Evolutionary conservation across 2,888 invertebrate species (phyloP).

Genomic region (Drosophila dives): DNA sequence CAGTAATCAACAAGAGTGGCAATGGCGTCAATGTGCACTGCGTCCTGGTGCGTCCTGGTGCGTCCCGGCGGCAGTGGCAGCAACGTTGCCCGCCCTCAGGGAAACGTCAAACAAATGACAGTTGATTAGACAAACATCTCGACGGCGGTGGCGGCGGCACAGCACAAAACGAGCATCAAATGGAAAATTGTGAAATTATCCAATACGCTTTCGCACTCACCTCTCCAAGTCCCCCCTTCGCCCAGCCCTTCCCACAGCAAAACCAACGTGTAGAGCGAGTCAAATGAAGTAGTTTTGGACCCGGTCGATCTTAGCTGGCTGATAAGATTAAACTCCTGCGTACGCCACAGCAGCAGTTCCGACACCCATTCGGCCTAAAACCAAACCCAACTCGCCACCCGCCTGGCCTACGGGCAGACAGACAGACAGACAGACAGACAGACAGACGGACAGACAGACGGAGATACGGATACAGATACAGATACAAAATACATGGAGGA

Average conservation of each 20-base stretch:
- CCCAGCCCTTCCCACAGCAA: no score
- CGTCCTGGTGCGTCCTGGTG: slow-evolving; percentile 57
- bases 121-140: slow-evolving; percentile 84
- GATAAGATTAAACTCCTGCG: slow-evolving; percentile 77
- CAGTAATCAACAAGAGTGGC: slow-evolving; percentile 80
- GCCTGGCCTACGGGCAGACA: slow-evolving; percentile 43
- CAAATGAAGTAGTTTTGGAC: slow-evolving; percentile 79
- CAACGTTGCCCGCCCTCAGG: slow-evolving; percentile 75
- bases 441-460: slow-evolving; percentile 2
- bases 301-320: slow-evolving; percentile 67
- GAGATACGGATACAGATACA: slow-evolving; percentile 32
- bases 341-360: slow-evolving; percentile 65
- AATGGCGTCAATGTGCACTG: slow-evolving; percentile 63
- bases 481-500: slow-evolving; percentile 40
- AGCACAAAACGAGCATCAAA: slow-evolving; percentile 81
- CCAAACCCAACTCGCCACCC: slow-evolving; percentile 14
- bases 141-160: slow-evolving; percentile 62
- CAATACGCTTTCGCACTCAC: slow-evolving; percentile 77
- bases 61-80: slow-evolving; percentile 45
- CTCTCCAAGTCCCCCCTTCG: not conserved
- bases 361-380: slow-evolving; percentile 48
- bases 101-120: slow-evolving; percentile 84
- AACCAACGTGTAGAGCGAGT: slow-evolving; percentile 22
- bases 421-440: slow-evolving; percentile 9
- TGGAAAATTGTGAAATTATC: slow-evolving; percentile 84